Base-by-base conservation (phyloP, 2,888 invertebrate genomes). In the Microdon myrmicae region DNA sequence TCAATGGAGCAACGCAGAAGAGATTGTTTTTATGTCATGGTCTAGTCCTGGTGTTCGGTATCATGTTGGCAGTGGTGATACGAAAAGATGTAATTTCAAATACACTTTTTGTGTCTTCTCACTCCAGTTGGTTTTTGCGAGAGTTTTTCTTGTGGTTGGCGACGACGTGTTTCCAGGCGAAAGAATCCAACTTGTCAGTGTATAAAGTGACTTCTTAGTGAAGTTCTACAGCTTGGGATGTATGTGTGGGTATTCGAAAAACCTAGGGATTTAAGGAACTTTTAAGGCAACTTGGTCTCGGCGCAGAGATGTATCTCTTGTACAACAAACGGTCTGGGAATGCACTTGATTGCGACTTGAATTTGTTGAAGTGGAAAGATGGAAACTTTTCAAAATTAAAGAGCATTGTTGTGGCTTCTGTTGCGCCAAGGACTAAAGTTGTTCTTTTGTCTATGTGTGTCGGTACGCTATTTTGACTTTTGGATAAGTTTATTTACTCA, bases 201-300 rank as follows among this genome's bases (percentile, higher is more conserved):
- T 45, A 41, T 32, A 43, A 51, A 64, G 37, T 53, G 58, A 53
- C 32, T 64, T 45, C 29, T n/a, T 17, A 32, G 56, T 43, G 56
- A 48, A 19, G 39, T 28, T 47, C 45, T 53, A 56, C 58, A 64
- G 58, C 64, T 58, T 53, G 58, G 58, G 58, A n/a, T n/a, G n/a
- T 64, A 53, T 32, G 64, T 51, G 58, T 53, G 64, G 53, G 45
- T 45, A 64, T 47, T 58, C 56, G n/a, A n/a, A n/a, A n/a, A n/a
- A n/a, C n/a, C 43, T 49, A 23, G 49, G 49, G 43, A 43, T 48
- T 38, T 64, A 17, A 32, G 55, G 20, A 58, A 64, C 45, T 64
- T 64, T 51, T 29, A 39, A 64, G 64, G 58, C 64, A 64, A 64
- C 56, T 61, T 49, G 45, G 44, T 64, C 35, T 17, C 37, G 23